Base-by-base conservation (phyloP, 2,797 vertebrate genomes). In the Tragopan temminckii region DNA sequence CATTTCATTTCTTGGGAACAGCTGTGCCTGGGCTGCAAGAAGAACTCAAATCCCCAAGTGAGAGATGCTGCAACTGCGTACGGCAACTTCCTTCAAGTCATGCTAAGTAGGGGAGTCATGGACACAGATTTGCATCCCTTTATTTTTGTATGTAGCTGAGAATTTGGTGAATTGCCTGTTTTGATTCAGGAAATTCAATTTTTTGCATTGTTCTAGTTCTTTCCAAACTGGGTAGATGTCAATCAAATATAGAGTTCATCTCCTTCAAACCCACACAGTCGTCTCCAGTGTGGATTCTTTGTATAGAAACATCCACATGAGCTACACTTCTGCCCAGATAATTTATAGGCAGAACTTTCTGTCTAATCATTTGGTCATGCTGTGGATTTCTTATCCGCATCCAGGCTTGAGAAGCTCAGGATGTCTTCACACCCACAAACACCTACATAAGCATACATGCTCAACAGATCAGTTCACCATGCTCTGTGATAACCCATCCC, bases 1-100 rank as follows among this genome's bases (percentile, higher is more conserved):
- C 85, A 71, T 66, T 94, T 87, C 12, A 40, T 24, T 76, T 80
- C 40, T 75, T 29, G 36, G 1, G 36, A 77, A 69, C 12, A 69
- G 35, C 31, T 0, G 0, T 31, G 81, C 21, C 74, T 71, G 0
- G 0, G 82, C 1, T 0, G 63, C 52, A 58, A 23, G 52, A 20
- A 66, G 67, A 80, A 69, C 78, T 42, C 43, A 62, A 76, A 36
- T 46, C 48, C 43, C 71, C 46, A 46, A 61, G 58, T 29, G 45
- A 77, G 85, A 76, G 62, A 24, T 31, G 33, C 52, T 38, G 15
- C 25, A 91, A 80, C 21, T 45, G 45, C 46, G 48, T 71, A 80
- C 0, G 10, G 33, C 62, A 61, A 85, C 40, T 46, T 89, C 64
- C 33, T 90, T 61, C 69, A 90, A 71, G 43, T 55, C 36, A 72